Evolutionary conservation across 1,140 invertebrate genomes (phyloP), one percentile per base, ranked within the genome.

Genomic region (Ceratina japonica): DNA sequence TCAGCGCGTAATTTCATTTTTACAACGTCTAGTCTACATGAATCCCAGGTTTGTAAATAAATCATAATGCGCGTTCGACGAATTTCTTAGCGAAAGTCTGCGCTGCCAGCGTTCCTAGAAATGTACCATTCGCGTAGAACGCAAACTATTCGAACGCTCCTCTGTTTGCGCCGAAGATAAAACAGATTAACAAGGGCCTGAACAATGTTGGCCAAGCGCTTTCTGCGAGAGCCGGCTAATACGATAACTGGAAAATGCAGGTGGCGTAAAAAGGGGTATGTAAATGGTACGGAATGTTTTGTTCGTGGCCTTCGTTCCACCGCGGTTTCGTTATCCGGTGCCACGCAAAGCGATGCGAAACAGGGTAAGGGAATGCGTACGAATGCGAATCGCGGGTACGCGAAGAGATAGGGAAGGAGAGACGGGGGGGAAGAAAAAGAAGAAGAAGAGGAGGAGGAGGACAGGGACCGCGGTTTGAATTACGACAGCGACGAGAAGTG

Each of bases 401-500:
- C 59, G 27, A 70, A 63, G 63, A 66, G 37, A 44, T 44, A 59
- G 20, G 44, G 20, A 52, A 24, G 44, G 15, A 44, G 24, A 75
- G 22, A 18, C 15, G n/a, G 16, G 27, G 72, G 27, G 56, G 44
- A 68, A 27, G 56, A 31, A 15, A n/a, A 59, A 20, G 59, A 61
- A 49, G 49, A 63, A 13, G 44, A 20, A 61, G 52, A 75, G n/a
- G 59, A 63, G 37, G 31, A 44, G 24, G 22, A 37, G 56, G 37
- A 20, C 20, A 44, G 37, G 51, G 24, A 31, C 59, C 7, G n/a
- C 76, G 61, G 76, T 81, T 77, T 81, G 79, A 81, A 77, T 83
- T 73, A 80, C 73, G 79, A 83, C 72, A 81, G 72, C 51, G 65
- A 83, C 79, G 79, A 81, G 72, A 77, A 81, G 68, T 72, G 79